Conservation (phyloP, 2,888 invertebrate species). For the Cosmia trapezina region DNA sequence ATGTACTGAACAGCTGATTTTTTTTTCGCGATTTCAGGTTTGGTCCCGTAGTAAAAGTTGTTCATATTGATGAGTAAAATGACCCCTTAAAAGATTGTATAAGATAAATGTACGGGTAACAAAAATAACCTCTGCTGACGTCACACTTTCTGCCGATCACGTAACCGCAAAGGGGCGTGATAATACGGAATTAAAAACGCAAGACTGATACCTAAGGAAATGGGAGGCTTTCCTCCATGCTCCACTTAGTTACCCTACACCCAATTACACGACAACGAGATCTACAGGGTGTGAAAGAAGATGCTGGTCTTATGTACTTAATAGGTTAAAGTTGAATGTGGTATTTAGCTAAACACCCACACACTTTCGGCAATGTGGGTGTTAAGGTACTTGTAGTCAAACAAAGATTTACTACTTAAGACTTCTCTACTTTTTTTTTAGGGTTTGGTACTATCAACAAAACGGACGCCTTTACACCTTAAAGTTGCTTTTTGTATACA, state of each 20-base stretch:
- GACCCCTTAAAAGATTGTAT: too few relatives aligned
- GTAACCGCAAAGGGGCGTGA: slow-evolving; percentile 38
- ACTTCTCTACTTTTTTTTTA: too few relatives aligned
- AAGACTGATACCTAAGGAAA: slow-evolving; percentile 58
- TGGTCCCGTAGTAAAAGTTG: too few relatives aligned
- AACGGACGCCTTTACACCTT: too few relatives aligned
- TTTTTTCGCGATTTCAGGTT: too few relatives aligned
- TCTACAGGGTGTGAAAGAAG: slow-evolving; percentile 15
- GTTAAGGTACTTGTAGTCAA: background rate
- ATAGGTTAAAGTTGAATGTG: background rate
- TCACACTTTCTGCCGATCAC: slow-evolving; percentile 28
- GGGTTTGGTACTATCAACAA: too few relatives aligned
- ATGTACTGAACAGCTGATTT: too few relatives aligned
- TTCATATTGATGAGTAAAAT: too few relatives aligned
- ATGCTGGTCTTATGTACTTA: background rate
- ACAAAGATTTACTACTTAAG: background rate
- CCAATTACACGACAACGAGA: slow-evolving; percentile 45
- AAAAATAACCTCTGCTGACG: background rate
- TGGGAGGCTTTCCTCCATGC: slow-evolving; percentile 48
- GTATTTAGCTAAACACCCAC: background rate
- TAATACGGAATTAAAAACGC: slow-evolving; percentile 45
- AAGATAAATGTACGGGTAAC: background rate
- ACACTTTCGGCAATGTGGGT: background rate
- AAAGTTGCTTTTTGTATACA: too few relatives aligned
- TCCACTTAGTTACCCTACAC: slow-evolving; percentile 58